phyloP scores from a whole-genome alignment of 2,113 vertebrate genomes.

The Lucifuga dentata region DNA sequence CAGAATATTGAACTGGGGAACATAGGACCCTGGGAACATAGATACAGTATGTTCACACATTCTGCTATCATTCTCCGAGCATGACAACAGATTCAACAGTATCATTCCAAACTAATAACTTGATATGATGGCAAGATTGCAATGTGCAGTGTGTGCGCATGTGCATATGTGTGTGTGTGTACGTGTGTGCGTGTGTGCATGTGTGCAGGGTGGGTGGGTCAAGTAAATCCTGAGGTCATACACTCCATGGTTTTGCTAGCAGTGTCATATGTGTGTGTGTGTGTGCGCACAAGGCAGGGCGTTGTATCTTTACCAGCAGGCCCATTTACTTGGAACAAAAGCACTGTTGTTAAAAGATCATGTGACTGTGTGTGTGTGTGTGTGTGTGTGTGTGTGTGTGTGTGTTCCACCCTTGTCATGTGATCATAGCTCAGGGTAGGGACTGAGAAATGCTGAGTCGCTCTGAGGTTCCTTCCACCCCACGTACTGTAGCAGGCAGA shows the following conservation, averaged over 20 bases:
- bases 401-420: slow-evolving; percentile 75
- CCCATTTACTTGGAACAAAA: slow-evolving; percentile 79
- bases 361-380: slow-evolving; percentile 73
- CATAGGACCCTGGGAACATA: no score
- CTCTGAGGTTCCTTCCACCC: slow-evolving; percentile 63
- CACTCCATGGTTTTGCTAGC: slow-evolving; percentile 33
- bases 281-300: slow-evolving; percentile 69
- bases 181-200: background rate
- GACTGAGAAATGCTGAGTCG: slow-evolving; percentile 77
- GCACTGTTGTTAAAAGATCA: slow-evolving; percentile 78
- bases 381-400: slow-evolving; percentile 17
- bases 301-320: slow-evolving; percentile 73
- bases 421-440: slow-evolving; percentile 76
- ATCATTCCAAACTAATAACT: no score
- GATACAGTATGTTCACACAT: no score
- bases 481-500: slow-evolving; percentile 29
- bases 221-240: slow-evolving; percentile 48
- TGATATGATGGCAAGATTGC: no score
- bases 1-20: no score
- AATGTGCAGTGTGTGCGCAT: background rate
- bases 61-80: no score
- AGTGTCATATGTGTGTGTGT: slow-evolving; percentile 35
- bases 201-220: background rate
- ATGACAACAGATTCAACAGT: no score
- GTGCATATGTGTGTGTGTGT: slow-evolving; percentile 6